These are phyloP conservation scores for Cetoscarus ocellatus DNA, from an alignment of 2,797 vertebrate genomes.

Conservation along the genomic window DNA sequence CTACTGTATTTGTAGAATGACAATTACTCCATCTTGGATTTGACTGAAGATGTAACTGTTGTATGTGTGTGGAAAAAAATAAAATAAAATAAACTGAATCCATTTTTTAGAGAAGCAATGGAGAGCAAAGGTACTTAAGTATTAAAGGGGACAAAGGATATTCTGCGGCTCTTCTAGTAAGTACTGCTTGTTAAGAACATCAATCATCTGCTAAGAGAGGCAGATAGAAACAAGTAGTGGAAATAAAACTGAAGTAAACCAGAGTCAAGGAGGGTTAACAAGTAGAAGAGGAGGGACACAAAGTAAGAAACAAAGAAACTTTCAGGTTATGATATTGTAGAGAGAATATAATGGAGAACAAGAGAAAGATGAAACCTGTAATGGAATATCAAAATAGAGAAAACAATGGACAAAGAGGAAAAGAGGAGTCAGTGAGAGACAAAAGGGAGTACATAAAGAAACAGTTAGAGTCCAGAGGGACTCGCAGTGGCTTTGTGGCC, in stretches of 20 bases:
- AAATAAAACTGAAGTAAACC: constrained; percentile 9
- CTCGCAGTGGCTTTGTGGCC: constrained; percentile 60
- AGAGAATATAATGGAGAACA: constrained; percentile 6
- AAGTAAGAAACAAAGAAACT: neutral
- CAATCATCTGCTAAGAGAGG: neutral
- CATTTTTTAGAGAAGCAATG: no score
- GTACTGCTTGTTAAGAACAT: neutral
- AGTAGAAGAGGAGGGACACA: neutral
- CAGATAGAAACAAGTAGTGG: constrained; percentile 3
- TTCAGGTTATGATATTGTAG: constrained; percentile 8
- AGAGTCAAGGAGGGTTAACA: constrained; percentile 24
- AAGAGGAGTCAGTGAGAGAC: constrained; percentile 10
- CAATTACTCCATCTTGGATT: no score
- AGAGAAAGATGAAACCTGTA: constrained; percentile 5
- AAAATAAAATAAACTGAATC: no score
- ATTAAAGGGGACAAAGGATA: no score
- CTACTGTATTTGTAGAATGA: no score
- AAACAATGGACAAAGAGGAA: constrained; percentile 22
- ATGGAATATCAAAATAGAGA: constrained; percentile 2
- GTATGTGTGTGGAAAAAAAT: no score
- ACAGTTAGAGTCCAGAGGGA: constrained; percentile 53
- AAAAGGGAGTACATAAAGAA: constrained; percentile 52
- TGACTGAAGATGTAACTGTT: no score
- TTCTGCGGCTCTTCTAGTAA: no score
- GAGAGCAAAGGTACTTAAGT: no score